These are phyloP conservation scores for Stenodera caucasica DNA, from an alignment of 2,888 invertebrate genomes.

Conservation along the genomic window DNA sequence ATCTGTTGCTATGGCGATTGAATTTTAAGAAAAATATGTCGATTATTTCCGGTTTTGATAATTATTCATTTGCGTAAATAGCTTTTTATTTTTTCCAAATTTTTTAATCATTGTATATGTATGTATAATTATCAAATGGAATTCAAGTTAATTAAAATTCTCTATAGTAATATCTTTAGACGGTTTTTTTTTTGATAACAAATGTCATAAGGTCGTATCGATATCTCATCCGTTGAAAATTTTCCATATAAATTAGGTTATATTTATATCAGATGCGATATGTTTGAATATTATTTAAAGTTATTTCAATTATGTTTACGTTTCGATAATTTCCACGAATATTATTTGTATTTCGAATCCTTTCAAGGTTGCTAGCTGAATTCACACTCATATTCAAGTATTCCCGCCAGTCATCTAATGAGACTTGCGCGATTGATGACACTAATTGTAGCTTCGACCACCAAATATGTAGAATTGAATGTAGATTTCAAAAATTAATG, in stretches of 20 bases:
- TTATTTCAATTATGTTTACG: too few species aligned
- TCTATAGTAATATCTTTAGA: background rate
- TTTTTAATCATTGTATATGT: background rate
- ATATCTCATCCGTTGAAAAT: background rate
- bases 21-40: background rate
- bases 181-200: background rate
- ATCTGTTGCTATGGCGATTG: conserved; percentile 1
- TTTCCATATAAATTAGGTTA: too few species aligned
- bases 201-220: background rate
- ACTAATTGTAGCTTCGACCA: background rate
- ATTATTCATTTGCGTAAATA: too few species aligned
- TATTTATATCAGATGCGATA: too few species aligned
- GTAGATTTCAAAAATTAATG: too few species aligned
- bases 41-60: conserved; percentile 2
- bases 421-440: too few species aligned
- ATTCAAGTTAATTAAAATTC: background rate
- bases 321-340: too few species aligned
- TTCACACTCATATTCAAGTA: background rate
- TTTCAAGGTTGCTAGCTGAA: too few species aligned
- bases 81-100: background rate
- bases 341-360: too few species aligned
- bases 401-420: background rate
- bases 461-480: too few species aligned
- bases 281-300: too few species aligned
- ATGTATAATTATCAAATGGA: background rate